Evolutionary conservation across 1,140 invertebrate species (phyloP).

Genomic region (Zaprionus kolodkinae): DNA sequence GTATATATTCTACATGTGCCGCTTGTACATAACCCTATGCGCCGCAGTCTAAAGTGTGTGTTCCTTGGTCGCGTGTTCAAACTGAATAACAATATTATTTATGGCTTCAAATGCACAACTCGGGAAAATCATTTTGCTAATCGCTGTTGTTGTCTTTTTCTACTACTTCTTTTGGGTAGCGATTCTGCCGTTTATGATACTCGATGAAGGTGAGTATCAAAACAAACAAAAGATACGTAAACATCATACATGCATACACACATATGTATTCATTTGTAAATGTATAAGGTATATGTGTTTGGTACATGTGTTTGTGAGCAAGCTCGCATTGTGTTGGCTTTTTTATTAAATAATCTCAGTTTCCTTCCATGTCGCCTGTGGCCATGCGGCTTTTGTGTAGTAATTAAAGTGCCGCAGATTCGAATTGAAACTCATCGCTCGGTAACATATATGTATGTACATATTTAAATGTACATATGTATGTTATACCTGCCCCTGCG

Average conservation of each 20-base stretch:
- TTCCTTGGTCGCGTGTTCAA: slow-evolving; percentile 30
- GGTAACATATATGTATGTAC: neutral
- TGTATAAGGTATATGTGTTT: neutral
- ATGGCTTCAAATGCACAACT: slow-evolving; percentile 84
- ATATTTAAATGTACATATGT: neutral
- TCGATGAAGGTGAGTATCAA: slow-evolving; percentile 83
- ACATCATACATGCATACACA: slow-evolving; percentile 17
- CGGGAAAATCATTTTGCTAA: slow-evolving; percentile 86
- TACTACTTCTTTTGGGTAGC: slow-evolving; percentile 89
- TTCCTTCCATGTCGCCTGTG: neutral
- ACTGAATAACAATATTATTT: slow-evolving; percentile 63
- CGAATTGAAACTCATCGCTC: slow-evolving; percentile 15
- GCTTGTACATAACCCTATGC: slow-evolving; percentile 30
- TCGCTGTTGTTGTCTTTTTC: slow-evolving; percentile 86
- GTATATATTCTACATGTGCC: neutral
- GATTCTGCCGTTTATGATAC: slow-evolving; percentile 88
- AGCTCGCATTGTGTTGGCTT: slow-evolving; percentile 46
- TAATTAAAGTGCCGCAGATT: slow-evolving; percentile 73
- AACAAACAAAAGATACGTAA: slow-evolving; percentile 29
- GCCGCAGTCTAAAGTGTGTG: slow-evolving; percentile 14
- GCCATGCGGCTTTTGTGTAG: slow-evolving; percentile 66
- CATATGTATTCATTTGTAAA: neutral
- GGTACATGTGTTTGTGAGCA: slow-evolving; percentile 19
- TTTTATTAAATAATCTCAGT: slow-evolving; percentile 74
- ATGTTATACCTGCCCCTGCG: neutral